These are phyloP conservation scores for Lasioglossum oenotherae DNA, from an alignment of 2,888 invertebrate genomes.

Conservation along the genomic window DNA sequence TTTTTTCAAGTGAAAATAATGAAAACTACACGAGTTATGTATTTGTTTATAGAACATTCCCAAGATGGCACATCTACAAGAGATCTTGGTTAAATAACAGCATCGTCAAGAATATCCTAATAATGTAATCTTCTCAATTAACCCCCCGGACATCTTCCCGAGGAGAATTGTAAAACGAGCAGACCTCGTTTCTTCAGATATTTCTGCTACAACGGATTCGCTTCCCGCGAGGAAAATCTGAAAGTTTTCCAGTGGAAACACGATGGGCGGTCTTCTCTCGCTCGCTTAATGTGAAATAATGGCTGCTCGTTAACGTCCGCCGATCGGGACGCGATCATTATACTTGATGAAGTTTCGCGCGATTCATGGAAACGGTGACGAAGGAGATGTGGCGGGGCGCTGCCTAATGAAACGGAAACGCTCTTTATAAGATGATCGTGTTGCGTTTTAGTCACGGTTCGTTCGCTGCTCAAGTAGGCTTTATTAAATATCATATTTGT, in stretches of 20 bases:
- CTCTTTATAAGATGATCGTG: neutral
- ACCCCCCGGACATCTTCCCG: neutral
- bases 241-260: slow-evolving; percentile 1
- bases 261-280: neutral
- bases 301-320: neutral
- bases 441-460: neutral
- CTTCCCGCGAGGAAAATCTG: neutral
- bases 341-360: neutral
- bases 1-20: neutral
- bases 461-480: neutral
- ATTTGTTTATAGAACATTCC: no score
- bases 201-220: neutral
- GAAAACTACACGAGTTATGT: no score
- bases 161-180: no score
- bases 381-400: neutral
- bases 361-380: neutral
- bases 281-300: slow-evolving; percentile 16
- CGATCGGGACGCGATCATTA: slow-evolving; percentile 2
- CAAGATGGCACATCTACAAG: neutral
- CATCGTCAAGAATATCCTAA: neutral
- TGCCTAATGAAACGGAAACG: neutral
- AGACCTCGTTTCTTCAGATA: neutral
- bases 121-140: neutral
- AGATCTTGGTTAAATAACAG: neutral
- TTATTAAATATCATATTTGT: neutral